A percentile compares a stretch with the other conserved stretches of the same genome.
These are phyloP conservation scores for Lampropteryx suffumata DNA, from an alignment of 2,888 invertebrate genomes.

Conservation along the genomic window DNA sequence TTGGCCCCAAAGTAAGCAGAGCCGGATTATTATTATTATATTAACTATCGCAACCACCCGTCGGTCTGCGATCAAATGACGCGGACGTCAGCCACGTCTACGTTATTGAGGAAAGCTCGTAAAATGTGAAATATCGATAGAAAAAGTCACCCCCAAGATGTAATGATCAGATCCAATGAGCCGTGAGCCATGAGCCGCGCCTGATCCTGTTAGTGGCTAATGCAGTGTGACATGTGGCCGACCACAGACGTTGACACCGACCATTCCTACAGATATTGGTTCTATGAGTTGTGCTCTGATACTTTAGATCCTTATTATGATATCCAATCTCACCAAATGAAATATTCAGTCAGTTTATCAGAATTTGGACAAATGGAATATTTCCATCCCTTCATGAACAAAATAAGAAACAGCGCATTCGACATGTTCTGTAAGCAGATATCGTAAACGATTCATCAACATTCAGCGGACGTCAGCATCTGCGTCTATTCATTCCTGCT, in stretches of 20 bases:
- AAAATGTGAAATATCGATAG: constrained; percentile 5
- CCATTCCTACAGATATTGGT: too few relatives aligned
- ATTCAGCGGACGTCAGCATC: background rate
- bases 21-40: too few relatives aligned
- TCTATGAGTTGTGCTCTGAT: too few relatives aligned
- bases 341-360: too few relatives aligned
- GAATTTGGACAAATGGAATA: too few relatives aligned
- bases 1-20: too few relatives aligned
- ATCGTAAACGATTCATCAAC: background rate
- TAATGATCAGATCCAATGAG: constrained; percentile 15
- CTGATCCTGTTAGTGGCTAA: constrained; percentile 7
- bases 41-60: too few relatives aligned
- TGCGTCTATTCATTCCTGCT: background rate
- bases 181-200: constrained; percentile 9
- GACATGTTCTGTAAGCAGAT: background rate
- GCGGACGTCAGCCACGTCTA: background rate
- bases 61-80: background rate
- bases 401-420: too few relatives aligned
- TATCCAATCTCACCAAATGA: too few relatives aligned
- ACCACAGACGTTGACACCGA: too few relatives aligned
- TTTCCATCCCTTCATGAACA: background rate
- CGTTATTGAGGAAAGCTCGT: constrained; percentile 4
- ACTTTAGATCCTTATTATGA: too few relatives aligned
- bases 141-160: constrained; percentile 7
- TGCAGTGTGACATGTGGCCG: constrained; percentile 10